phyloP scores from a whole-genome alignment of 2,888 invertebrate genomes.

The Ormyrus labotus region DNA sequence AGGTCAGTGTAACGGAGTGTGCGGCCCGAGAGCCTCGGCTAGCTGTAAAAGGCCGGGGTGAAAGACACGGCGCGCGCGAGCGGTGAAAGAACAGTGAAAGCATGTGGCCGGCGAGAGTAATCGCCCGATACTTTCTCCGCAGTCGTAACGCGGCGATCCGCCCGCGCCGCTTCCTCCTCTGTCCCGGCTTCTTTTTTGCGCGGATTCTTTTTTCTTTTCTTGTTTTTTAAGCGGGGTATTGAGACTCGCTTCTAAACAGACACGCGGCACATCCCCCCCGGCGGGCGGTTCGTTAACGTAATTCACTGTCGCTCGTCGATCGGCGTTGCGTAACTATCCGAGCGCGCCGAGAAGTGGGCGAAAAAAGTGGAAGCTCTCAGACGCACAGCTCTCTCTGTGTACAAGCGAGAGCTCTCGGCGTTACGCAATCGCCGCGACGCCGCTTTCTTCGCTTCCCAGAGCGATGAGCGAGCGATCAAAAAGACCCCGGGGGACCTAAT shows the following conservation, averaged over 20 bases:
- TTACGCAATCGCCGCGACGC: background rate
- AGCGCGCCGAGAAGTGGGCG: conserved; percentile 28
- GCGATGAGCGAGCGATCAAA: background rate
- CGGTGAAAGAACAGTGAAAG: conserved; percentile 61
- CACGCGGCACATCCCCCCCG: no score
- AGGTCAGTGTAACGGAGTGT: conserved; percentile 65
- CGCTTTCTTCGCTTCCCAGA: background rate
- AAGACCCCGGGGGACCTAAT: background rate
- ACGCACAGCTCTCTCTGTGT: background rate
- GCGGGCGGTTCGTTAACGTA: conserved; percentile 53
- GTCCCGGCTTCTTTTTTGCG: background rate
- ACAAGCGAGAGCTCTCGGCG: no score
- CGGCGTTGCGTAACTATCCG: conserved; percentile 61
- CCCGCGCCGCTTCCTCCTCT: background rate
- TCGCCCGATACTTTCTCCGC: no score
- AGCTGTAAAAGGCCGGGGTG: conserved; percentile 11
- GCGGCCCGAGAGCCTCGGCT: conserved; percentile 50
- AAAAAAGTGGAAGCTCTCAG: conserved; percentile 29
- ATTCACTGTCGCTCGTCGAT: conserved; percentile 62
- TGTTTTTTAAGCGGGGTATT: conserved; percentile 56
- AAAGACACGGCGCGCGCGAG: conserved; percentile 1
- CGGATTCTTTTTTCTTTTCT: conserved; percentile 28
- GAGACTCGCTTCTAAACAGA: no score
- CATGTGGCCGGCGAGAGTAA: conserved; percentile 57
- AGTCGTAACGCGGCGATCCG: conserved; percentile 1